A percentile compares a stretch with the other conserved stretches of the same genome.
These are phyloP conservation scores for Triplophysa yarkandensis DNA, from an alignment of 2,797 vertebrate genomes.

Conservation along the genomic window DNA sequence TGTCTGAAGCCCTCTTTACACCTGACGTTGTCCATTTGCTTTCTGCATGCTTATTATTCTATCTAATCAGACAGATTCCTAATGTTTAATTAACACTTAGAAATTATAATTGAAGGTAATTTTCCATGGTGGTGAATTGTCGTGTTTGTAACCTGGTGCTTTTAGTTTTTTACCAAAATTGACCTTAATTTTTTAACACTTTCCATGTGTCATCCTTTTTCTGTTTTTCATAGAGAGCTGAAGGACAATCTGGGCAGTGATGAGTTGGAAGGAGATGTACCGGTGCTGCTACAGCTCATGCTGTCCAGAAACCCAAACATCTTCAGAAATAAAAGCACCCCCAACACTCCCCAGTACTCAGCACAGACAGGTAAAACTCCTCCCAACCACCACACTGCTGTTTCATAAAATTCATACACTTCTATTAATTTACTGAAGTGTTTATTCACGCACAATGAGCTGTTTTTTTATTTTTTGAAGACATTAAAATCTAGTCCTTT, in stretches of 20 bases:
- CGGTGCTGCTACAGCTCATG: constrained; percentile 93
- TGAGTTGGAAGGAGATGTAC: constrained; percentile 96
- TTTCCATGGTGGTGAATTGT: neutral
- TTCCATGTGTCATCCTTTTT: neutral
- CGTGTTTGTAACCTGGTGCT: too few species aligned
- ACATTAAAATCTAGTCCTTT: neutral
- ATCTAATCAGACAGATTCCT: neutral
- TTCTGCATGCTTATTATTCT: neutral
- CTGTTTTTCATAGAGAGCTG: constrained; percentile 81
- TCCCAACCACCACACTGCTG: neutral
- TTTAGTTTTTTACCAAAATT: too few species aligned
- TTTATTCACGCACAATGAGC: too few species aligned
- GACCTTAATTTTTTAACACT: too few species aligned
- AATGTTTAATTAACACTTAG: neutral
- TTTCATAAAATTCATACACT: too few species aligned
- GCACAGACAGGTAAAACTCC: neutral
- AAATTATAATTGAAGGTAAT: neutral
- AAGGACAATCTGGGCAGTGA: constrained; percentile 98
- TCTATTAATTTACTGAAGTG: too few species aligned
- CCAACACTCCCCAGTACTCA: neutral
- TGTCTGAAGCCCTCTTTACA: neutral
- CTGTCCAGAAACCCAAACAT: constrained; percentile 97
- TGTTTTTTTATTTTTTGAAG: too few species aligned
- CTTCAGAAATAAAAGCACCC: constrained; percentile 93
- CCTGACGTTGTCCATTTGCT: neutral